These are phyloP conservation scores for Sesamia nonagrioides DNA, from an alignment of 1,140 invertebrate genomes.

Conservation along the genomic window DNA sequence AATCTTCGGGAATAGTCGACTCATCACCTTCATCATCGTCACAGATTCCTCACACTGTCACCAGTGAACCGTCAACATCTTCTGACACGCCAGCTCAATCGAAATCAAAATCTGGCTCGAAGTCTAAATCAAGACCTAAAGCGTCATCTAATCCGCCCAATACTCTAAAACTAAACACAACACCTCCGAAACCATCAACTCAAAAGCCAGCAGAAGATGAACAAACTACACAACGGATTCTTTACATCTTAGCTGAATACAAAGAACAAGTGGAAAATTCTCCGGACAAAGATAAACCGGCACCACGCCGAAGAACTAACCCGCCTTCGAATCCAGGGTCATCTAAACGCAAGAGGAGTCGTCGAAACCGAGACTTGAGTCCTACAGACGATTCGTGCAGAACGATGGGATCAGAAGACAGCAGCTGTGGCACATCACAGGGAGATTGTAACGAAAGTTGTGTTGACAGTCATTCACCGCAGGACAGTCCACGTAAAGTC, in stretches of 20 bases:
- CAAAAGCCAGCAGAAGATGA: slow-evolving; percentile 94
- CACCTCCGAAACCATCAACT: slow-evolving; percentile 90
- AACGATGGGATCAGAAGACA: slow-evolving; percentile 92
- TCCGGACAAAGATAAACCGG: slow-evolving; percentile 94
- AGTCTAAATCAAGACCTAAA: slow-evolving; percentile 87
- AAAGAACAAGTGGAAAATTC: slow-evolving; percentile 93
- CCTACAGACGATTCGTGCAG: slow-evolving; percentile 89
- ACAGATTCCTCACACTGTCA: slow-evolving; percentile 74
- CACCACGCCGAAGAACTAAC: slow-evolving; percentile 91
- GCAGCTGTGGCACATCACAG: slow-evolving; percentile 90
- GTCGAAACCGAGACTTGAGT: slow-evolving; percentile 87
- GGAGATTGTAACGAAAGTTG: slow-evolving; percentile 84
- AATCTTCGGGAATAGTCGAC: slow-evolving; percentile 79
- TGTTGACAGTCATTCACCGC: slow-evolving; percentile 82
- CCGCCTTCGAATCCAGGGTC: slow-evolving; percentile 91
- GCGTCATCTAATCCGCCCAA: slow-evolving; percentile 88
- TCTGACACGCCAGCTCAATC: slow-evolving; percentile 66
- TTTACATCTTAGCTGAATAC: slow-evolving; percentile 94
- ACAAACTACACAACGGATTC: slow-evolving; percentile 93
- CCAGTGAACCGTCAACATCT: slow-evolving; percentile 82
- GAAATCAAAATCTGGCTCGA: slow-evolving; percentile 83
- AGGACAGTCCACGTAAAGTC: slow-evolving; percentile 84
- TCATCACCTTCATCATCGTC: slow-evolving; percentile 76
- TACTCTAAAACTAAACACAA: slow-evolving; percentile 89
- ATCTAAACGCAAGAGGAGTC: slow-evolving; percentile 91